phyloP scores from a whole-genome alignment of 2,797 vertebrate species.

The Chromobotia macracanthus region DNA sequence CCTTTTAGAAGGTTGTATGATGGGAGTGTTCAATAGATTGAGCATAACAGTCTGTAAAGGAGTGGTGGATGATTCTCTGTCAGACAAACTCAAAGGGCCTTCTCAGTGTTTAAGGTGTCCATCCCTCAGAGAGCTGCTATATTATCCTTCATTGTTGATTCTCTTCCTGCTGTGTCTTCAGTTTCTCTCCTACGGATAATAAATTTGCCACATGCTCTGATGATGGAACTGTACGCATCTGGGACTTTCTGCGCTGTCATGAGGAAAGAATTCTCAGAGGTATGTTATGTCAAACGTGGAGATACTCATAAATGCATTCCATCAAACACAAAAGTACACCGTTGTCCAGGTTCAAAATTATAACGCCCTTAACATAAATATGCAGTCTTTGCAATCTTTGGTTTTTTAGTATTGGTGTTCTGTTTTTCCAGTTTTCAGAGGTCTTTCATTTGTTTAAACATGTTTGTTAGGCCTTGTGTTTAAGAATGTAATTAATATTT shows the following conservation, averaged over 20 bases:
- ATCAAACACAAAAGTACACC: background rate
- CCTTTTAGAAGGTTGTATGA: background rate
- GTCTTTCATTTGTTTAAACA: background rate
- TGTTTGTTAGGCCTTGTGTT: background rate
- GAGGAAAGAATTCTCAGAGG: slow-evolving; percentile 99
- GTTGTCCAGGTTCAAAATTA: background rate
- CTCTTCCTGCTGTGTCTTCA: slow-evolving; percentile 92
- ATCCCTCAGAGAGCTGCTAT: slow-evolving; percentile 46
- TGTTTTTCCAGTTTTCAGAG: background rate
- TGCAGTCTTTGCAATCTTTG: background rate
- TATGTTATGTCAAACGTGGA: slow-evolving; percentile 73
- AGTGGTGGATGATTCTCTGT: slow-evolving; percentile 13
- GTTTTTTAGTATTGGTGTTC: background rate
- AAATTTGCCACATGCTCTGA: slow-evolving; percentile 99
- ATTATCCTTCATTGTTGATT: slow-evolving; percentile 81
- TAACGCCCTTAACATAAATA: background rate
- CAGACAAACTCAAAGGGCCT: slow-evolving; percentile 6
- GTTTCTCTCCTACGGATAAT: slow-evolving; percentile 99
- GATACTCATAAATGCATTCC: slow-evolving; percentile 28
- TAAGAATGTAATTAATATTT: slow-evolving; percentile 1
- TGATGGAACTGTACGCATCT: slow-evolving; percentile 98
- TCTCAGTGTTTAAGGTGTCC: slow-evolving; percentile 31
- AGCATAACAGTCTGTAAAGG: background rate
- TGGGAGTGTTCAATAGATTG: background rate
- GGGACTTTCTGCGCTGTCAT: slow-evolving; percentile 99